Evolutionary conservation across 2,113 vertebrate species (phyloP).

Genomic region (Callipepla squamata): DNA sequence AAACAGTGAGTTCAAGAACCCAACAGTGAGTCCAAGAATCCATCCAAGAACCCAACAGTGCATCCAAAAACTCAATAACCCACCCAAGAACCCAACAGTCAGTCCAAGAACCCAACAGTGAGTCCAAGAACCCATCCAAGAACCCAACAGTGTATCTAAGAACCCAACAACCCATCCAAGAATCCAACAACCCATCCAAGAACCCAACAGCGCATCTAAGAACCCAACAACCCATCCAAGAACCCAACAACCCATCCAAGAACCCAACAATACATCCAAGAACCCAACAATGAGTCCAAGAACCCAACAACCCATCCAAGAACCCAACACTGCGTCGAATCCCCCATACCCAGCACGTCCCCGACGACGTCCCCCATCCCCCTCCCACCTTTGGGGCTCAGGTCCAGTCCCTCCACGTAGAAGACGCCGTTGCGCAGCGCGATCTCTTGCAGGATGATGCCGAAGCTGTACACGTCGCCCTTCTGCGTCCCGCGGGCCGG

Average conservation of each 20-base stretch:
- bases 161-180: not conserved
- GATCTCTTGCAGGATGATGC: conserved; percentile 92
- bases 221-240: rapidly evolving
- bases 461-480: conserved; percentile 91
- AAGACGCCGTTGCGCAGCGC: conserved; percentile 87
- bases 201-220: not conserved
- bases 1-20: too few relatives aligned
- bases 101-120: rapidly evolving
- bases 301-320: rapidly evolving
- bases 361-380: too few relatives aligned
- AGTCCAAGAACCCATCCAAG: not conserved
- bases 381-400: conserved; percentile 87
- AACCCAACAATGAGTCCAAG: not conserved
- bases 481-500: conserved; percentile 82
- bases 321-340: rapidly evolving
- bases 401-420: conserved; percentile 81
- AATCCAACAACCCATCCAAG: not conserved
- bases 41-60: not conserved
- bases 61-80: conserved; percentile 37
- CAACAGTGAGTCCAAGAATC: too few relatives aligned
- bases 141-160: not conserved
- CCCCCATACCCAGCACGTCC: not conserved
- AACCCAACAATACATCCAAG: too few relatives aligned
- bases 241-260: rapidly evolving
- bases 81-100: not conserved